These are phyloP conservation scores for Thalpophila matura DNA, from an alignment of 2,888 invertebrate species.

Conservation along the genomic window DNA sequence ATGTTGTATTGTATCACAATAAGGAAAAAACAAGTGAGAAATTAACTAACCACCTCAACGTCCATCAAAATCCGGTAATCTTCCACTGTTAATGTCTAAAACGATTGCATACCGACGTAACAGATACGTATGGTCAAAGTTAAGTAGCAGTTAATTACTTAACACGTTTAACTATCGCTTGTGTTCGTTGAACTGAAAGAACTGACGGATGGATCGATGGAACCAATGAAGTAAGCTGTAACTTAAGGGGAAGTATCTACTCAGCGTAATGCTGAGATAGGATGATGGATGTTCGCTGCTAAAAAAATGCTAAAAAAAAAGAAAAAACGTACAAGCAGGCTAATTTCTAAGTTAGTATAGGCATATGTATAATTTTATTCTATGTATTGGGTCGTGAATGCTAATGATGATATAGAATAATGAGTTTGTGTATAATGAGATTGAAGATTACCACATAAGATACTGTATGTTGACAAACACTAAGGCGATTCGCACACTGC, in stretches of 20 bases:
- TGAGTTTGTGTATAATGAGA: no score
- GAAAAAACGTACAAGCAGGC: no score
- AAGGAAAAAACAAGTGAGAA: constrained; percentile 3
- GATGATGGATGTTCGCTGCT: neutral
- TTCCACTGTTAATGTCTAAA: constrained; percentile 49
- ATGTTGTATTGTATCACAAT: neutral
- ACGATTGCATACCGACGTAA: constrained; percentile 61
- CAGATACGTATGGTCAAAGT: constrained; percentile 39
- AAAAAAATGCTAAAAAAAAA: neutral
- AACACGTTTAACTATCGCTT: constrained; percentile 72
- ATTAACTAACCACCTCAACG: constrained; percentile 13
- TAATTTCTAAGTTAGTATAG: no score
- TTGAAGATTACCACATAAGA: no score
- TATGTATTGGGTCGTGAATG: no score
- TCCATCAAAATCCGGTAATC: constrained; percentile 19
- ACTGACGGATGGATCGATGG: constrained; percentile 66
- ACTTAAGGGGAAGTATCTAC: constrained; percentile 56
- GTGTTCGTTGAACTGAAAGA: constrained; percentile 71
- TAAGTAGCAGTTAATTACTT: constrained; percentile 69
- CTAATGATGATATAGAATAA: no score
- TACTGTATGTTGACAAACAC: no score
- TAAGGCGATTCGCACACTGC: no score
- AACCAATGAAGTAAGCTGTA: constrained; percentile 62
- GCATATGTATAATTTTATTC: no score
- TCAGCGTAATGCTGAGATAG: constrained; percentile 23